Conservation (phyloP, 2,797 vertebrate genomes). For the Brachyalestes nurse region DNA sequence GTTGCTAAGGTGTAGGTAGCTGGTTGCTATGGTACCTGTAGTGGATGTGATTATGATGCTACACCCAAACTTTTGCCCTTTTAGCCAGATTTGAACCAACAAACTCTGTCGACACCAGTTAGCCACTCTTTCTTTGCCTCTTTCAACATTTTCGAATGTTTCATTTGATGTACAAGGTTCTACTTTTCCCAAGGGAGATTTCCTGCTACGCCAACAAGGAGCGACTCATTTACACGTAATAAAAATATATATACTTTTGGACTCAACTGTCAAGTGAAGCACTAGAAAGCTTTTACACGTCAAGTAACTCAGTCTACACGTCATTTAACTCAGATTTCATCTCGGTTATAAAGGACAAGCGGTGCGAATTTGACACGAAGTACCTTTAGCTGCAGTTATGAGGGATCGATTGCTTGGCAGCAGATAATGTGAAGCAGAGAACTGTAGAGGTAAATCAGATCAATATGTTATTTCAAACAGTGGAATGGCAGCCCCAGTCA, state of each 20-base stretch:
- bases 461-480: slow-evolving; percentile 62
- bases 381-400: slow-evolving; percentile 64
- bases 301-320: slow-evolving; percentile 35
- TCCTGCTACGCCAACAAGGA: not conserved
- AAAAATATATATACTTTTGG: not conserved
- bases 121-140: no score
- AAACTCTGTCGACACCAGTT: no score
- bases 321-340: slow-evolving; percentile 59
- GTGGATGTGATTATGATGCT: no score
- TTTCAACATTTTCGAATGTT: not conserved
- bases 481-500: slow-evolving; percentile 65
- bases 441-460: slow-evolving; percentile 46
- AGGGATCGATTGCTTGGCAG: slow-evolving; percentile 57
- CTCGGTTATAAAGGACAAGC: slow-evolving; percentile 58
- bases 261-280: not conserved
- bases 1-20: no score
- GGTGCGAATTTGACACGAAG: slow-evolving; percentile 55
- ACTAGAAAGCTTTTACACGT: slow-evolving; percentile 17
- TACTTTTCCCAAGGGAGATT: not conserved
- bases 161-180: not conserved
- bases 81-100: no score
- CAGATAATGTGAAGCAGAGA: slow-evolving; percentile 29
- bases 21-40: no score
- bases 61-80: no score
- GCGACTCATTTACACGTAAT: not conserved